Conservation (phyloP, 2,797 vertebrate species). For the Heliangelus exortis region DNA sequence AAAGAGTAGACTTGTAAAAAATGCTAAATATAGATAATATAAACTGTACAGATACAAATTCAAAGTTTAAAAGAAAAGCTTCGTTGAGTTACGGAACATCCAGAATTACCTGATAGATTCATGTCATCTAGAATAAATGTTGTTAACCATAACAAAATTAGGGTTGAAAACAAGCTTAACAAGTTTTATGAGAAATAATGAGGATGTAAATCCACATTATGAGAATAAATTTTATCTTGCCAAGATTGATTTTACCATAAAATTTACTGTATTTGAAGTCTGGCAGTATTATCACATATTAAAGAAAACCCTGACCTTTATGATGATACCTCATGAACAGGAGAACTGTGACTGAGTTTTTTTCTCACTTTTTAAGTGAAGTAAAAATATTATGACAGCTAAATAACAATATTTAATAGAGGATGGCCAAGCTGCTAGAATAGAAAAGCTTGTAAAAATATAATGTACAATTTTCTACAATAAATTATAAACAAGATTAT, state of each 20-base stretch:
- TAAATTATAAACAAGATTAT: neutral
- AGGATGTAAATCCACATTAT: neutral
- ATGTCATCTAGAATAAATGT: neutral
- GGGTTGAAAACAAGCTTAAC: neutral
- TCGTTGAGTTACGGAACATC: neutral
- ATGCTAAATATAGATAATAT: neutral
- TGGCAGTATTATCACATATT: neutral
- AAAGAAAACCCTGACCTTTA: slow-evolving; percentile 4
- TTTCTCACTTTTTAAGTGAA: slow-evolving; percentile 24
- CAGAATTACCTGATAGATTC: neutral
- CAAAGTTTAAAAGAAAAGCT: neutral
- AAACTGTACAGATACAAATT: neutral
- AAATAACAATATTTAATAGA: slow-evolving; percentile 35
- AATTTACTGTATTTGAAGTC: neutral
- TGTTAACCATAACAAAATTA: neutral
- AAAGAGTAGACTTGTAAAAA: neutral
- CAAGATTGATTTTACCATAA: neutral
- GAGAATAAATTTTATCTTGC: neutral
- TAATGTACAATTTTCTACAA: neutral
- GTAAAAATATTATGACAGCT: slow-evolving; percentile 41
- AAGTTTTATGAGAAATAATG: neutral
- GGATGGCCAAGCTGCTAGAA: neutral
- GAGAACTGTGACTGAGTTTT: neutral
- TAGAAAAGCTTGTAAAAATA: neutral
- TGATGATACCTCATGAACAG: neutral